Evolutionary conservation across 2,113 vertebrate genomes (phyloP).

Genomic region (Entomyzon cyanotis): DNA sequence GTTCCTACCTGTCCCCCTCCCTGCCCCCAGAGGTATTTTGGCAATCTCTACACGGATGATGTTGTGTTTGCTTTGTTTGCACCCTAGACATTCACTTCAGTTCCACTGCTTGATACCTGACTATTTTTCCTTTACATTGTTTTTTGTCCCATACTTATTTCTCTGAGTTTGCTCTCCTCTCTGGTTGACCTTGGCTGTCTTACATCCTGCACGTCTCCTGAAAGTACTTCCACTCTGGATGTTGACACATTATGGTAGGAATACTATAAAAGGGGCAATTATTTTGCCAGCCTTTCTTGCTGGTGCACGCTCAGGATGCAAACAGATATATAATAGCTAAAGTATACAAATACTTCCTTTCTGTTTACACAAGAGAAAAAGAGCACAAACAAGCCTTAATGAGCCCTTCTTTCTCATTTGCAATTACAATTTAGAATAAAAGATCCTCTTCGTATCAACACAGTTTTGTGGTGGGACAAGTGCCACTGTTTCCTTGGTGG

Average conservation of each 20-base stretch:
- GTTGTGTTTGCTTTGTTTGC: background rate
- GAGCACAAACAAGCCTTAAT: background rate
- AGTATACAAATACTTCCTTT: background rate
- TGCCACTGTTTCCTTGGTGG: background rate
- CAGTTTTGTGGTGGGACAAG: background rate
- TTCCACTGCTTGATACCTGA: background rate
- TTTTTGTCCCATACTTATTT: background rate
- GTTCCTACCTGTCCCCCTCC: background rate
- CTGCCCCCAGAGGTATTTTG: background rate
- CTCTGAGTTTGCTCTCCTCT: background rate
- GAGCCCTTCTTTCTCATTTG: background rate
- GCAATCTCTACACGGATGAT: background rate
- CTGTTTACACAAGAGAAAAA: background rate
- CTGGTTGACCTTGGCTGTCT: background rate
- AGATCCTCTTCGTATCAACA: background rate
- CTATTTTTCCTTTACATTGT: background rate
- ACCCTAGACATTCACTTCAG: background rate
- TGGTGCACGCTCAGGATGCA: fast-evolving
- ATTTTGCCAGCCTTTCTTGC: background rate
- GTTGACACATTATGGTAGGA: background rate
- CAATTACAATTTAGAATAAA: background rate
- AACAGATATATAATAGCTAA: background rate
- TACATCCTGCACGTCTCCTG: background rate
- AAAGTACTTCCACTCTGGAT: background rate
- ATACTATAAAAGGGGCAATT: background rate